Evolutionary conservation across 1,140 invertebrate genomes (phyloP).

Genomic region (Drosophila littoralis): DNA sequence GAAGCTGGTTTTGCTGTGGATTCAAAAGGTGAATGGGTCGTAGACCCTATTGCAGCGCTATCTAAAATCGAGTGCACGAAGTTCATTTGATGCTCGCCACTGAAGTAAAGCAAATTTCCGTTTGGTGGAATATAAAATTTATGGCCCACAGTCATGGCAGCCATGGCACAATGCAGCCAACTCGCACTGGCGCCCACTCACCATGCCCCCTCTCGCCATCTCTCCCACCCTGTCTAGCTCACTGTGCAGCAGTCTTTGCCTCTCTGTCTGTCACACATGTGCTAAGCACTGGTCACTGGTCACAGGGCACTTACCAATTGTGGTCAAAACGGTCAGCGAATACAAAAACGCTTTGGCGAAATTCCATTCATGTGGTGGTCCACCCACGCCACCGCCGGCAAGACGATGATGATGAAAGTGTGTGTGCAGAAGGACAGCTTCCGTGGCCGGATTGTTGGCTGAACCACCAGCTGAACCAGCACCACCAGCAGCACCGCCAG

Average conservation of each 20-base stretch:
- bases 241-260: neutral
- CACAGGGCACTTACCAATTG: conserved; percentile 92
- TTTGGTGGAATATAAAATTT: conserved; percentile 73
- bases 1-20: conserved; percentile 31
- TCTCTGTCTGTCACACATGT: conserved; percentile 19
- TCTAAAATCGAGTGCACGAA: conserved; percentile 52
- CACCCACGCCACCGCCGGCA: conserved; percentile 85
- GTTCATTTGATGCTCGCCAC: conserved; percentile 55
- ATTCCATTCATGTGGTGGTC: conserved; percentile 92
- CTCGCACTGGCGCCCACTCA: neutral
- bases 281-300: neutral
- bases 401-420: conserved; percentile 84
- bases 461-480: conserved; percentile 25
- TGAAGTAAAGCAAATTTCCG: conserved; percentile 80
- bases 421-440: conserved; percentile 83
- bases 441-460: conserved; percentile 84
- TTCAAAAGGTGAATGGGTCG: conserved; percentile 70
- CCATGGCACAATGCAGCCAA: conserved; percentile 7
- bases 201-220: neutral
- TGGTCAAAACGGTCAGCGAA: conserved; percentile 97
- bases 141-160: conserved; percentile 48
- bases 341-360: conserved; percentile 97
- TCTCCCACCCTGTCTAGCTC: neutral
- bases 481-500: conserved; percentile 9
- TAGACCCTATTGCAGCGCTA: conserved; percentile 26